Conservation (phyloP, 2,113 vertebrate species). For the Anoura caudifer region DNA sequence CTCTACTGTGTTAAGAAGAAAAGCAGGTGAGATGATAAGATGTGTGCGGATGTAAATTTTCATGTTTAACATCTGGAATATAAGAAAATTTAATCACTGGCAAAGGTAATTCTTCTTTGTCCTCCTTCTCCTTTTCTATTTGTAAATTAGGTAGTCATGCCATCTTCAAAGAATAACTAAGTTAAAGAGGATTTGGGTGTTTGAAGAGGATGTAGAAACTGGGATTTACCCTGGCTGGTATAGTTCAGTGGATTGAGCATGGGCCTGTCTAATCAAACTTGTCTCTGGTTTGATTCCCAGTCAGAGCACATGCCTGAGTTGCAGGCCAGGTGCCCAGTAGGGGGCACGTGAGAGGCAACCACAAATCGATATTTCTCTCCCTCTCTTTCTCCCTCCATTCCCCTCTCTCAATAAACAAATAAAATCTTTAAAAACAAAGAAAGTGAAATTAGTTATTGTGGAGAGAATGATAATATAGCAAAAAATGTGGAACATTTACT, state of each 20-base stretch:
- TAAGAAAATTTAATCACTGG: not conserved
- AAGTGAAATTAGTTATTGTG: not conserved
- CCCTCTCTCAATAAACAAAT: too few species aligned
- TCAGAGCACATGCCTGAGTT: too few species aligned
- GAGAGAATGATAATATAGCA: not conserved
- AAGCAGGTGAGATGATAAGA: fast-evolving
- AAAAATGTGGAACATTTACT: not conserved
- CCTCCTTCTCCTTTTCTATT: not conserved
- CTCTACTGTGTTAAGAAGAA: not conserved
- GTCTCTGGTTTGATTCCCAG: too few species aligned
- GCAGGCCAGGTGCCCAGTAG: too few species aligned
- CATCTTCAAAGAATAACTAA: not conserved
- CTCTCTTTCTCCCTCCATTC: too few species aligned
- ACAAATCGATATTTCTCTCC: too few species aligned
- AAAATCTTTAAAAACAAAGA: not conserved
- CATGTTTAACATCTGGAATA: not conserved
- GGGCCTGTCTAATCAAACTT: too few species aligned
- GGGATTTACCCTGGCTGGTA: not conserved
- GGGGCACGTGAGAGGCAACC: too few species aligned
- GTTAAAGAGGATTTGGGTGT: not conserved
- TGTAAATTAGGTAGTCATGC: not conserved
- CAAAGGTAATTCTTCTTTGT: not conserved
- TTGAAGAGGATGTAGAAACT: not conserved
- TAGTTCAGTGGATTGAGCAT: too few species aligned
- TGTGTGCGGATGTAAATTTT: not conserved